phyloP scores from a whole-genome alignment of 1,140 invertebrate species.

The Sitodiplosis mosellana region DNA sequence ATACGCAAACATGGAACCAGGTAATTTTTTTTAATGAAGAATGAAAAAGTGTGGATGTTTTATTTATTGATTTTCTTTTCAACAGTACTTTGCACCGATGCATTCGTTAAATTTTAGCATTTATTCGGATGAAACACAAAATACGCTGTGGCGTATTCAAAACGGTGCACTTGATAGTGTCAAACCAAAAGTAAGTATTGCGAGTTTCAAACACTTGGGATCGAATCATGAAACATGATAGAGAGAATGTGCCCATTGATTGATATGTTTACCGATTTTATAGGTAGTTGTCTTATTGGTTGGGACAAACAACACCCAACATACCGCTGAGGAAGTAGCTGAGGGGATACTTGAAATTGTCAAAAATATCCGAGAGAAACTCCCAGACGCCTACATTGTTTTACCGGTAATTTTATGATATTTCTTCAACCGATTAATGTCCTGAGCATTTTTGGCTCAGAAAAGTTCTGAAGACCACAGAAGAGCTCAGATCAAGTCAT shows the following conservation, averaged over 20 bases:
- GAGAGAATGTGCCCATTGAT: no score
- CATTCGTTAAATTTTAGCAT: conserved; percentile 84
- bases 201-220: no score
- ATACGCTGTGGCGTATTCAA: conserved; percentile 72
- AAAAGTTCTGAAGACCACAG: no score
- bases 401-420: conserved; percentile 55
- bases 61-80: no score
- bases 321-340: conserved; percentile 55
- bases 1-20: conserved; percentile 68
- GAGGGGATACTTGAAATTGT: conserved; percentile 66
- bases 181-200: conserved; percentile 70
- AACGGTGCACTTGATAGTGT: conserved; percentile 78
- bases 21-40: no score
- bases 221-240: no score
- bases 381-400: conserved; percentile 59
- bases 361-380: conserved; percentile 47
- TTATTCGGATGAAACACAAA: conserved; percentile 66
- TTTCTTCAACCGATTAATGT: background rate
- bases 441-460: no score
- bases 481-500: no score
- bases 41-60: no score
- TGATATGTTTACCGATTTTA: conserved; percentile 11
- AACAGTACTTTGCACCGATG: conserved; percentile 68
- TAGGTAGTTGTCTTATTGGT: conserved; percentile 70
- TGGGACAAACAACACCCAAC: conserved; percentile 70